Evolutionary conservation across 1,140 invertebrate genomes (phyloP).

Genomic region (Halictus rubicundus): DNA sequence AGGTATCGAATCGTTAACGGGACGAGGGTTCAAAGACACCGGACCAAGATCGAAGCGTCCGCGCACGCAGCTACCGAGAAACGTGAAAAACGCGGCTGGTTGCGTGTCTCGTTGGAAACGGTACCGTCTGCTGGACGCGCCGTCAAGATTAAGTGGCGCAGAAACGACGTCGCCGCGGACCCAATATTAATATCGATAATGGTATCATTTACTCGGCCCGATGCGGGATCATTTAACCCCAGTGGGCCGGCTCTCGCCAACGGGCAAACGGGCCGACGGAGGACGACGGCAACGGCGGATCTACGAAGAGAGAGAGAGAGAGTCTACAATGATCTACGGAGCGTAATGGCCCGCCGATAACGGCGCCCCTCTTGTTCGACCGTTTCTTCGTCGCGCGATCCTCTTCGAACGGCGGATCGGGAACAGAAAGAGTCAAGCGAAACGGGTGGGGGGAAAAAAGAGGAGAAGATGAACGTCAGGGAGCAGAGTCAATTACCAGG

Average conservation of each 20-base stretch:
- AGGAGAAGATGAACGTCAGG: slow-evolving; percentile 5
- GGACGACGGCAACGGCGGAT: neutral
- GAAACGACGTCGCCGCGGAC: neutral
- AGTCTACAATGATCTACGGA: neutral
- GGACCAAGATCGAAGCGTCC: neutral
- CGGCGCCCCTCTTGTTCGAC: neutral
- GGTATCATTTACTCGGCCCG: slow-evolving; percentile 17
- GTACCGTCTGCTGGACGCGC: slow-evolving; percentile 5
- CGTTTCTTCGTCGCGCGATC: too few relatives aligned
- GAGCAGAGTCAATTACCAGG: slow-evolving; percentile 3
- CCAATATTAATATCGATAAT: slow-evolving; percentile 30
- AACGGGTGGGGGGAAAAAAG: slow-evolving; percentile 7
- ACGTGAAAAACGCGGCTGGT: neutral
- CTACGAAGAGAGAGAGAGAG: neutral
- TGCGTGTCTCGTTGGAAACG: slow-evolving; percentile 13
- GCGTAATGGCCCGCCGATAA: neutral
- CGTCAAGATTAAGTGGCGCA: neutral
- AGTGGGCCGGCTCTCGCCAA: neutral
- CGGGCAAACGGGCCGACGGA: neutral
- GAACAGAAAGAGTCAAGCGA: slow-evolving; percentile 18
- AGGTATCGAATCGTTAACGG: neutral
- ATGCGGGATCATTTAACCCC: neutral
- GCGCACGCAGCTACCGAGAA: slow-evolving; percentile 3
- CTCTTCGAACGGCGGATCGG: neutral
- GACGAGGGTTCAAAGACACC: slow-evolving; percentile 17